Base-by-base conservation (phyloP, 1,140 invertebrate species). In the Trichomalopsis sarcophagae region DNA sequence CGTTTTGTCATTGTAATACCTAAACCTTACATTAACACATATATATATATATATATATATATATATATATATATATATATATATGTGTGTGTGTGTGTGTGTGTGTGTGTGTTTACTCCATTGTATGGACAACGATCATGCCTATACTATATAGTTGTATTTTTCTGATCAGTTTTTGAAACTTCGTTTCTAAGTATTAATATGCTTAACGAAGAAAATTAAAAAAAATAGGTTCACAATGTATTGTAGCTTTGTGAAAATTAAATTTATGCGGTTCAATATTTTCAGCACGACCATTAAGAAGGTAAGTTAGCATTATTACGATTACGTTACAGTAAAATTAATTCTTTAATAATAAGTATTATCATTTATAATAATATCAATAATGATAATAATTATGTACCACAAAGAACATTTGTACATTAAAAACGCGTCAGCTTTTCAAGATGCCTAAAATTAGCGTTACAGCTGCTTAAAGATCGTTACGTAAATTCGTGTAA, bases 61-160 rank as follows among this genome's bases (percentile, higher is more conserved):
- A 27, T 27, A 27, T 27, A 27, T 27, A 27, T 27, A 27, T 27
- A 27, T 27, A 27, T 27, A 27, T 27, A 27, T 27, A 27, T 27
- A 27, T 27, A 1, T 27, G 2, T 27, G 87, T 89, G 90, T 92
- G 87, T 89, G 90, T 92, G 87, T 89, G 90, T 92, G 87, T 89
- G 90, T 92, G 87, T 89, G 90, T 27, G 2, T 27, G 87, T 89
- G 90, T 92, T 91, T 91, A 91, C 90, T 91, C 91, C 91, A 92
- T 92, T 92, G 90, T 92, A 93, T 92, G 91, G 92, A 91, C 90
- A 93, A 93, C 90, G 91, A 92, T 93, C 90, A 92, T 92, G 91
- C 91, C 91, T 90, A 87, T 90, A 87, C 87, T 88, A 88, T 89
- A 88, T 89, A 88, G 81, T 87, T 80, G 82, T 88, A 87, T 86